These are phyloP conservation scores for Semnornis frantzii DNA, from an alignment of 2,113 vertebrate genomes.

Conservation along the genomic window DNA sequence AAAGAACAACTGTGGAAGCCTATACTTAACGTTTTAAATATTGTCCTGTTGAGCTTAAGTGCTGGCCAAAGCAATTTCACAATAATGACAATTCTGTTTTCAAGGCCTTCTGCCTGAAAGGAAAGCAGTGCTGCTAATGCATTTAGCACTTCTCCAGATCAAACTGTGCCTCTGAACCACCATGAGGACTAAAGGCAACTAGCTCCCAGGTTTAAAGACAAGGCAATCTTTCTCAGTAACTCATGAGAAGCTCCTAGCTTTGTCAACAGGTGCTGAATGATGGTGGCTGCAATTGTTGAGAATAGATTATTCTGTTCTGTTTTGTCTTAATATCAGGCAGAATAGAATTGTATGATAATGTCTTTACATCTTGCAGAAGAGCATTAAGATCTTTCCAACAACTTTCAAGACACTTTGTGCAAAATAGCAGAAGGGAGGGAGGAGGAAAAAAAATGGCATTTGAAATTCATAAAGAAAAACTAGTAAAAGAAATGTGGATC, in stretches of 20 bases:
- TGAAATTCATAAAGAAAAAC: neutral
- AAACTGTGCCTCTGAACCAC: neutral
- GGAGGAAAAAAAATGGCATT: neutral
- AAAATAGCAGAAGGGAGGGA: neutral
- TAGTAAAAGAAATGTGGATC: neutral
- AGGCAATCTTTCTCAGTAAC: neutral
- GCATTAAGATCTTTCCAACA: neutral
- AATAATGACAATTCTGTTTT: constrained; percentile 4
- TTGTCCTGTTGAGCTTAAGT: constrained; percentile 6
- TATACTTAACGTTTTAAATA: constrained; percentile 54
- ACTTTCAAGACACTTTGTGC: neutral
- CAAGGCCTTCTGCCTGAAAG: neutral
- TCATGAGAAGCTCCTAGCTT: neutral
- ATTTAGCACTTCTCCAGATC: neutral
- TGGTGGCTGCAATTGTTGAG: neutral
- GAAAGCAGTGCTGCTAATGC: neutral
- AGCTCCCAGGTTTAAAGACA: neutral
- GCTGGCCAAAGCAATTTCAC: neutral
- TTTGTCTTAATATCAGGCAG: neutral
- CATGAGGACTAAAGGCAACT: neutral
- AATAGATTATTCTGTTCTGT: neutral
- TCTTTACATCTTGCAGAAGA: neutral
- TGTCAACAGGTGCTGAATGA: neutral
- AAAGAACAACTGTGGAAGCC: constrained; percentile 14
- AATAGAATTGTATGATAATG: neutral